Evolutionary conservation across 1,140 invertebrate species (phyloP), one percentile per base, ranked within the genome.

Genomic region (Drosophila tsacasi): DNA sequence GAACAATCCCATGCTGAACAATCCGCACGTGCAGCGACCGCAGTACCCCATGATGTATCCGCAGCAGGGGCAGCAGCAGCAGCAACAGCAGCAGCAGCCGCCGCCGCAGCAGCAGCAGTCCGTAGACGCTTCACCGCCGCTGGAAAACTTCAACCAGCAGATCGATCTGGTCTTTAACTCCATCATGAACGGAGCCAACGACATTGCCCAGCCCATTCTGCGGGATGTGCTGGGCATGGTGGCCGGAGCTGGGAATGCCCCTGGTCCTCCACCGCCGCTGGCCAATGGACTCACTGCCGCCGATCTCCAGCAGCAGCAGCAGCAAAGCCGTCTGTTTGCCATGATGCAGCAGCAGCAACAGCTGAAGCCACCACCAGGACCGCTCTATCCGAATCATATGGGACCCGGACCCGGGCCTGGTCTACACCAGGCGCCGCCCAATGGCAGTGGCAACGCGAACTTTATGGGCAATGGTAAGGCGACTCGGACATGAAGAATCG

Each of bases 141-240:
- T 92, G 40, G 91, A 92, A 46, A 93, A 93, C 62, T 93, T 93
- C 17, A 93, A 93, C 77, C 92, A 93, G 58, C 92, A 93, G 86
- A 92, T 93, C 21, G 92, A 93, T 79, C 71, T 93, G 71, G 92
- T 92, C 5, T 93, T 93, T 46, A 93, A 93, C 60, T 93, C 92
- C 9, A 81, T 93, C 37, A 89, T 93, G 87, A 93, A 92, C 54
- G 92, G 91, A 6, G 84, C 81, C 37, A 92, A 93, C 66, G 92
- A 92, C n/a, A 81, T 93, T 19, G 79, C 91, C 1, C 92, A 93
- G 54, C 92, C 92, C 15, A 93, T 93, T 42, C 64, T 93, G 10
- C 73, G 92, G 10, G 92, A 93, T 65, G 82, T 93, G 5, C 74
- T 93, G 19, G 89, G 89, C 44, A 91, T 91, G 89, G 90, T 92